Evolutionary conservation across 1,140 invertebrate genomes (phyloP), one percentile per base, ranked within the genome.

Genomic region (Schlechtendalia chinensis): DNA sequence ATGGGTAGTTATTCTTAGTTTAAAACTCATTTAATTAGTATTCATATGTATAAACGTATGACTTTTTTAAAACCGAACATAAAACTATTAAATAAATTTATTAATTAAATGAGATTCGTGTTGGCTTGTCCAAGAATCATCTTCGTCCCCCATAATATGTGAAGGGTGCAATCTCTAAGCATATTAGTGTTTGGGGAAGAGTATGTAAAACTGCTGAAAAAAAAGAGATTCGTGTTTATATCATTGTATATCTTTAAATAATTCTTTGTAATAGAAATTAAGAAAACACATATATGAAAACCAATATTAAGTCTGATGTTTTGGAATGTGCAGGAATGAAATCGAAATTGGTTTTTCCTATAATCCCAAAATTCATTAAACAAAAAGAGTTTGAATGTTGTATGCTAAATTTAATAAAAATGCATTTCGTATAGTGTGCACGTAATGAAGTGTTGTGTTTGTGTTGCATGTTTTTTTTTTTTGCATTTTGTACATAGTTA

Each of bases 381-480:
- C 29, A 16, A 54, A 72, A 10, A 29, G 16, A 72, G 16, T 29
- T 54, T 61, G 22, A 47, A 63, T 79, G 75, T 39, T 79, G 24
- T 79, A 61, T 47, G 75, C 58, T 79, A 47, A 47, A 22, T 27
- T 45, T 59, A 59, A 58, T 77, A 27, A 47, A 63, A 45, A 63
- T 63, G 29, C 24, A 29, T 79, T n/a, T 50, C 1, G 22, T 79
- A 14, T 27, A 47, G 39, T 61, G 39, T 79, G 75, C 75, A 79
- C 61, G 75, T 63, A 47, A 61, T 63, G 12, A 56, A 27, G 10
- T 75, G 54, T 58, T 75, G 53, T 77, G 58, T 79, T 63, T 79
- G 56, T 79, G n/a, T 79, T 79, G 75, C 75, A 79, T 79, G 75
- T 50, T 79, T 45, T 79, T 17, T 77, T 39, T 77, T 19, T 79